Evolutionary conservation across 2,888 invertebrate genomes (phyloP), one percentile per base, ranked within the genome.

Genomic region (Drosophila subquinaria): DNA sequence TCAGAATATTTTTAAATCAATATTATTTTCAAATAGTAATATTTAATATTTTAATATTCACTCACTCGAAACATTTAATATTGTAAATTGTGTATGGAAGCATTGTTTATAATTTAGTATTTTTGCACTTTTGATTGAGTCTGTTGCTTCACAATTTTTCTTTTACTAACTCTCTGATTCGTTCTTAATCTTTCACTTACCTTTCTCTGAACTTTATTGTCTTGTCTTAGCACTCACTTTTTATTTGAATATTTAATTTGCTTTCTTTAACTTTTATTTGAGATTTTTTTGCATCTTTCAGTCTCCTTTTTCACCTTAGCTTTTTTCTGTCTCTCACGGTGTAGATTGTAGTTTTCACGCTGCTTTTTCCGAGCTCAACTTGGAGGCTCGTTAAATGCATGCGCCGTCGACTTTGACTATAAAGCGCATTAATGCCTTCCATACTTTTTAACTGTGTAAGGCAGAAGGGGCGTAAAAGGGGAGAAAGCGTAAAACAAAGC

Each of bases 341-440:
- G 20, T n/a, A 4, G 17, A 4, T 40, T 56, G 52, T 38, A 48
- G 20, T 38, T 61, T 59, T 42, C 15, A 11, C 53, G 17, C 33
- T 48, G 42, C 33, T 50, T 59, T 59, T 27, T 9, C 42, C 5
- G 57, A 30, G 40, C 53, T 69, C 52, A 63, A 59, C 40, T 45
- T 59, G 57, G 20, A 65, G 50, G 52, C 65, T 79, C 71, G 73
- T 83, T 83, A 79, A 83, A 60, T 82, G 72, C 80, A 86, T 82
- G 66, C 67, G 82, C 73, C 65, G 67, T 75, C 68, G 76, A 64
- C 69, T 73, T 68, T 52, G 66, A 42, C 60, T 69, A 79, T 88
- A 79, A 85, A 88, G 71, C 71, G 82, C 77, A 75, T 79, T 88
- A 84, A 76, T 80, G 67, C 38, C 59, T 67, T 65, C 35, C 73